These are phyloP conservation scores for Acleris holmiana DNA, from an alignment of 2,888 invertebrate genomes.

Conservation along the genomic window DNA sequence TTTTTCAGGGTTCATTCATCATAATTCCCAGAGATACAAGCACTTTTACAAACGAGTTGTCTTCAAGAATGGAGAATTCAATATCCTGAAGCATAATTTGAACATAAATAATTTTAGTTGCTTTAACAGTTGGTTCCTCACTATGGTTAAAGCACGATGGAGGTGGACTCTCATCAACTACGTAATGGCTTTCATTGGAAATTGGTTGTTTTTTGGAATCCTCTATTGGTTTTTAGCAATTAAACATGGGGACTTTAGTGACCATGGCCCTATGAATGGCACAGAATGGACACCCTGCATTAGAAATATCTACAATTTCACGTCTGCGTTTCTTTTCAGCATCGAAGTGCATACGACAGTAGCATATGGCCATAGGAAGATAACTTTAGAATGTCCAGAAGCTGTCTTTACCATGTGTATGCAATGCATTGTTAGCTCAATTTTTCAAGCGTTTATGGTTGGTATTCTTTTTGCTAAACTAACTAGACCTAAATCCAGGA, in stretches of 20 bases:
- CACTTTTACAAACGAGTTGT: constrained; percentile 83
- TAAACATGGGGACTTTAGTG: constrained; percentile 93
- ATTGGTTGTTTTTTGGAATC: constrained; percentile 95
- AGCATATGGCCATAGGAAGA: constrained; percentile 92
- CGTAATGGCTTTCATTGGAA: constrained; percentile 91
- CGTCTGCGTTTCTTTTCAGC: constrained; percentile 97
- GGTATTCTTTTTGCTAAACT: constrained; percentile 98
- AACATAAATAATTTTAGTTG: constrained; percentile 84
- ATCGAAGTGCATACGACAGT: constrained; percentile 98
- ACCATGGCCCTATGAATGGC: constrained; percentile 83
- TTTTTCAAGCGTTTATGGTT: constrained; percentile 92
- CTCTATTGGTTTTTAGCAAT: constrained; percentile 96
- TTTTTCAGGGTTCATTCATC: constrained; percentile 43
- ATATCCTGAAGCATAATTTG: constrained; percentile 88
- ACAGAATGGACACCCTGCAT: constrained; percentile 93
- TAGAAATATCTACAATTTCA: constrained; percentile 93
- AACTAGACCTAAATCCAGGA: constrained; percentile 96
- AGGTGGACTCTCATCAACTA: constrained; percentile 95
- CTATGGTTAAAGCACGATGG: constrained; percentile 94
- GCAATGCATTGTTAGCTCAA: constrained; percentile 96
- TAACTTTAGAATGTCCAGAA: constrained; percentile 96
- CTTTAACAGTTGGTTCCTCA: constrained; percentile 91
- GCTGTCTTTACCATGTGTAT: constrained; percentile 97
- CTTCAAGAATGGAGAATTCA: constrained; percentile 94
- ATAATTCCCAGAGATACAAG: constrained; percentile 42